Evolutionary conservation across 2,888 invertebrate species (phyloP).

Genomic region (Mesopsocus fuscifrons): DNA sequence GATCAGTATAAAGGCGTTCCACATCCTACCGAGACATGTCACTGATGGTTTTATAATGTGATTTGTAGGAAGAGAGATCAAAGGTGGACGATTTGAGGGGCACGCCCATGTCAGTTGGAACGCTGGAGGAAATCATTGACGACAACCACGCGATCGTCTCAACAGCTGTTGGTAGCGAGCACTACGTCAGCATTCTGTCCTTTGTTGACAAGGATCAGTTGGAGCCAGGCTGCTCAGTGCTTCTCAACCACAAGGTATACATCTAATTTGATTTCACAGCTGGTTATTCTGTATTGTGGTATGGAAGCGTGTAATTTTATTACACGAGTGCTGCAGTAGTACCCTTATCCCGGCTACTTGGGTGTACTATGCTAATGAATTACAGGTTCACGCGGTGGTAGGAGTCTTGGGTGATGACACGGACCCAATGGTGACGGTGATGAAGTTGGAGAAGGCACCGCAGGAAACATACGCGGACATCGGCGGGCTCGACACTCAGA

Average conservation of each 20-base stretch:
- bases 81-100: constrained; percentile 97
- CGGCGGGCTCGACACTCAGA: constrained; percentile 92
- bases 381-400: constrained; percentile 96
- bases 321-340: no score
- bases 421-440: constrained; percentile 99
- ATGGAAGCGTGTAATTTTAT: no score
- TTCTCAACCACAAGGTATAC: constrained; percentile 90
- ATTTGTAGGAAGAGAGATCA: constrained; percentile 67
- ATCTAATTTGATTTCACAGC: no score
- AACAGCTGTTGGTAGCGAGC: constrained; percentile 96
- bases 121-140: constrained; percentile 97
- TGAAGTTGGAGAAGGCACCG: constrained; percentile 99
- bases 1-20: no score
- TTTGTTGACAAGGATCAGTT: constrained; percentile 99
- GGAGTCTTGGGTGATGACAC: constrained; percentile 98
- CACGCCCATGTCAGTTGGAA: constrained; percentile 99
- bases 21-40: no score
- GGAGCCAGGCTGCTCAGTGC: constrained; percentile 95
- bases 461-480: constrained; percentile 99
- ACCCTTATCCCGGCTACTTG: no score
- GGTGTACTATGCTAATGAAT: no score
- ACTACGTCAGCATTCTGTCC: constrained; percentile 96
- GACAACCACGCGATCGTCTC: constrained; percentile 99
- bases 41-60: no score
- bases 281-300: no score